Conservation (phyloP, 2,888 invertebrate species). For the Himalopsyche kuldschensis region DNA sequence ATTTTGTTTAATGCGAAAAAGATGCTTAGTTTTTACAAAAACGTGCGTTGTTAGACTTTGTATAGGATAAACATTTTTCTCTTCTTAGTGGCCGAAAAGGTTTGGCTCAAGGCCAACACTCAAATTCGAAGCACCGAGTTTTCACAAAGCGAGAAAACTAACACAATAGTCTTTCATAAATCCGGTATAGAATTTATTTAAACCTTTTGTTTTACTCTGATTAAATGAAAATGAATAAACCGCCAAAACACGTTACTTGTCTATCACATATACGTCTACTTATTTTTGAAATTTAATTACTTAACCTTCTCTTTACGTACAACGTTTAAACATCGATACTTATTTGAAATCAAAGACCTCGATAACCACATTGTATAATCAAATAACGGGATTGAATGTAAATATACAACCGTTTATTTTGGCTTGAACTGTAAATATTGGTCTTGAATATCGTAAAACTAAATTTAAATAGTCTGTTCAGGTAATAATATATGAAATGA, state of each 20-base stretch:
- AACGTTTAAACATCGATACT: neutral
- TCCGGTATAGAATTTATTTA: neutral
- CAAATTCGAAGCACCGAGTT: neutral
- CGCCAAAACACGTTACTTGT: neutral
- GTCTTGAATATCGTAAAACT: neutral
- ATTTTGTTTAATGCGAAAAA: neutral
- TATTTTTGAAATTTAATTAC: neutral
- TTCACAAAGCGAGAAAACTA: neutral
- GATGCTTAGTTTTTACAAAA: neutral
- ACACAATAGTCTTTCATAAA: neutral
- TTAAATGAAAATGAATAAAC: neutral
- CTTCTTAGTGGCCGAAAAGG: neutral
- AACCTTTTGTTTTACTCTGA: neutral
- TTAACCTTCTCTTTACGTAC: neutral
- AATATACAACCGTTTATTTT: neutral
- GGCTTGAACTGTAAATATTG: neutral
- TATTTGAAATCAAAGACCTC: neutral
- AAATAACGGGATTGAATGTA: neutral
- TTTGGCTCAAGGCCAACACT: neutral
- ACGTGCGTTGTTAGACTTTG: neutral
- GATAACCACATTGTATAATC: neutral
- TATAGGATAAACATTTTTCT: neutral
- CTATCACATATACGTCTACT: neutral
- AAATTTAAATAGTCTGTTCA: neutral
- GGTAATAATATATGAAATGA: neutral